Evolutionary conservation across 2,797 vertebrate genomes (phyloP), one percentile per base, ranked within the genome.

Genomic region (Rhynchonycteris naso): DNA sequence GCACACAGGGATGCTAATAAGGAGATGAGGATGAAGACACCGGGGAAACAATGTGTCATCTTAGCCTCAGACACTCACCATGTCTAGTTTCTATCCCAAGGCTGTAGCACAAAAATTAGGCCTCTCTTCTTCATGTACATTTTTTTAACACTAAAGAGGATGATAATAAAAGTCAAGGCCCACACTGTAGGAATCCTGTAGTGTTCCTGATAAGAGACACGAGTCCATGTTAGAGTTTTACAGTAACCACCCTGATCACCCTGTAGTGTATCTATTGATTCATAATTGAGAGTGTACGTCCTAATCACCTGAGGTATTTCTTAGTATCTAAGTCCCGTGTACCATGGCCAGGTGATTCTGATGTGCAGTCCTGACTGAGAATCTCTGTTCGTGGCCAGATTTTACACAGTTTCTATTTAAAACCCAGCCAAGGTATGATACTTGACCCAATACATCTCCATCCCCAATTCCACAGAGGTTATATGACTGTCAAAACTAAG

Each of bases 41-140:
- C 85, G 69, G 59, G n/a, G 61, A 95, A 95, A 80, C 21, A 22
- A 30, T 54, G n/a, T 72, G 61, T 71, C 47, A 21, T 90, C 75
- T 71, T 82, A 75, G 76, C 28, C 69, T 92, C 63, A 63, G 54
- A 74, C 43, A 88, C 28, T 56, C 4, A 4, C 14, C 52, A 61
- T 83, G 56, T 87, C 74, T 88, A 43, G 93, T 91, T 92, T 74
- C 79, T 84, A 74, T 84, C 38, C 30, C 71, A 83, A 95, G 56
- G 26, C 75, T 87, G 4, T 74, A 81, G 33, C 12, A 68, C 7
- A 91, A 16, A 33, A 86, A 82, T 78, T 52, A 61, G 86, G 43
- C 65, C 82, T 85, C 50, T 81, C 91, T 93, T 93, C 63, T 75
- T 50, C 38, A 52, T 22, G 30, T 15, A 21, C 6, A 12, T 12